phyloP scores from a whole-genome alignment of 2,888 invertebrate species.

The Drosophila phalerata region DNA sequence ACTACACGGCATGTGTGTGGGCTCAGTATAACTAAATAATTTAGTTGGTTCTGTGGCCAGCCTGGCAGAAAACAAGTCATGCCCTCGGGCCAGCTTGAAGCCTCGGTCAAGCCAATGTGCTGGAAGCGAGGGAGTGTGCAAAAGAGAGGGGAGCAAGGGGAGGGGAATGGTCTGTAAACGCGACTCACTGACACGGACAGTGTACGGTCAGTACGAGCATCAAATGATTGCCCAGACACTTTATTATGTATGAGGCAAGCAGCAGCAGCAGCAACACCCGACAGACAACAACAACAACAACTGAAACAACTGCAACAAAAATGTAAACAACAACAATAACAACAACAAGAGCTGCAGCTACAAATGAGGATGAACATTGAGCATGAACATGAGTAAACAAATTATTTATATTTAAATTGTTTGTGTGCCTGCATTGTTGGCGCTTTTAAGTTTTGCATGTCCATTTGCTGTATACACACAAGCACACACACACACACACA shows the following conservation, averaged over 20 bases:
- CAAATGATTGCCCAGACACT: slow-evolving; percentile 81
- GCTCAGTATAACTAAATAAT: slow-evolving; percentile 77
- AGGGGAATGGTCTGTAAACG: slow-evolving; percentile 6
- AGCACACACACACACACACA: not conserved
- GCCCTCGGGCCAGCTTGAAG: slow-evolving; percentile 28
- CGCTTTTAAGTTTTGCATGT: slow-evolving; percentile 60
- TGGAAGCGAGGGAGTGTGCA: not conserved
- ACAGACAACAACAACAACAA: slow-evolving; percentile 42
- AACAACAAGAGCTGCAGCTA: slow-evolving; percentile 34
- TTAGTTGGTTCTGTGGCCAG: slow-evolving; percentile 70
- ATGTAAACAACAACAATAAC: slow-evolving; percentile 17
- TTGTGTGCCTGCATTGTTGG: slow-evolving; percentile 66
- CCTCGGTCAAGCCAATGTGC: slow-evolving; percentile 29
- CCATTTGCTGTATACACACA: slow-evolving; percentile 38
- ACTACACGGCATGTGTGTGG: slow-evolving; percentile 28
- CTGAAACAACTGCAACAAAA: slow-evolving; percentile 30
- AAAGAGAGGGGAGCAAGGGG: not conserved
- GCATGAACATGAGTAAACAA: slow-evolving; percentile 75
- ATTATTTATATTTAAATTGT: slow-evolving; percentile 80
- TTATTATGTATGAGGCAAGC: slow-evolving; percentile 77
- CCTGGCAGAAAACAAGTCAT: slow-evolving; percentile 49
- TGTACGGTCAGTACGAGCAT: slow-evolving; percentile 51
- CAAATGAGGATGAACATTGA: slow-evolving; percentile 69
- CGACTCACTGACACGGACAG: slow-evolving; percentile 67
- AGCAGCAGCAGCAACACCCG: slow-evolving; percentile 29